Base-by-base conservation (phyloP, 1,140 invertebrate species). In the Drosophila pseudoananassae region DNA sequence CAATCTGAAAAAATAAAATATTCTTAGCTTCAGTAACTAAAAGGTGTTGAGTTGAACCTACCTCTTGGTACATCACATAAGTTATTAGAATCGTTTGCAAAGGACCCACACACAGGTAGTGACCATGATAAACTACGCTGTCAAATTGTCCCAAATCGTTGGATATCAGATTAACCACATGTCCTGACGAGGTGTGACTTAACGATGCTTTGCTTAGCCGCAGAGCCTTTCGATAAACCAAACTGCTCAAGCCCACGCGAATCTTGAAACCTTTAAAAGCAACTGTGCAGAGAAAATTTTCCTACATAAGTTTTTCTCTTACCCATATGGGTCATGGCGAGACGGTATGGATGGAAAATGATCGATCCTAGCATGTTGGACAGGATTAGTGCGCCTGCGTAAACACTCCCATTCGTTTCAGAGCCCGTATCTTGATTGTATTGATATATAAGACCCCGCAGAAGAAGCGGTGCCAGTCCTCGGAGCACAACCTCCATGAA, bases 141-240 rank as follows among this genome's bases (percentile, higher is more conserved):
- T n/a, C n/a, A n/a, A n/a, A 10, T 94, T 94, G 93, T 49, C 94
- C 94, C 46, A 96, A 95, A 90, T 99, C 98, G 91, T 98, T 99
- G 1, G 97, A 97, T 57, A 99, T 93, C 3, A 99, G 93, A 92
- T 98, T 99, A 1, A 98, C 96, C 84, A 98, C 95, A 93, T 99
- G 96, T 2, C 98, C 97, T 17, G 95, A 94, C 1, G 96, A 96
- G 0, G 96, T 97, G 77, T 96, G 93, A 1, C 94, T 94, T 29
- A 98, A 87, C 1, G 96, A 94, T 2, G 93, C 94, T 72, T 94
- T 94, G 43, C 94, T 96, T 1, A 97, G 84, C 3, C 93, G 92
- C 10, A 96, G 82, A 2, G 95, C 93, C 94, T 97, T 98, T 77
- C 96, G 94, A 84, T 97, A 98, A 45, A 98, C 95, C 29, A 97